Base-by-base conservation (phyloP, 2,888 invertebrate genomes). In the Agrochola circellaris region DNA sequence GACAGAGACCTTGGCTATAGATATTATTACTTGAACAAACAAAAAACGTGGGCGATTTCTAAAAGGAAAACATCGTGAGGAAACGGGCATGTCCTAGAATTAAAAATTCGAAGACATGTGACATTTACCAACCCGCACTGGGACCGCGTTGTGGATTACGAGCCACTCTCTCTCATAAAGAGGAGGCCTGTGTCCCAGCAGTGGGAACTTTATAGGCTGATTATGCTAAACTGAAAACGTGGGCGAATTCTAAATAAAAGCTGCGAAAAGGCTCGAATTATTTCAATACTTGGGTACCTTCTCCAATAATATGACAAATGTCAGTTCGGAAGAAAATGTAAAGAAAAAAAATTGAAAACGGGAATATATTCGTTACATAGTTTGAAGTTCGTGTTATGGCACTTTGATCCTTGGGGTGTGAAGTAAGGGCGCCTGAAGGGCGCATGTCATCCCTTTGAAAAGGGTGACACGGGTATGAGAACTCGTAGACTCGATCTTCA, bases 401-500 rank as follows among this genome's bases (percentile, higher is more conserved):
- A 75, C 67, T 84, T 79, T 84, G 75, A 78, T 86, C 73, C 64
- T 38, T 79, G 34, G 64, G 60, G 78, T 73, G 73, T 62, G 79
- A 65, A 75, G 45, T 75, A 70, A 67, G 67, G 38, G 73, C 20
- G 45, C 61, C 70, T 78, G 34, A 75, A 84, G 82, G 79, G 73
- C 60, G 65, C 66, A 80, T 75, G 84, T 80, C 86, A 77, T 81
- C 75, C 54, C 73, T 83, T 79, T 81, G 86, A 81, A 75, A 79
- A 79, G 78, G 86, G 75, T 77, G 79, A 86, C 77, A 66, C 56
- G 83, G 78, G 78, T 83, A 75, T 81, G 77, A 67, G 71, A 83
- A 79, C 86, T 86, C 67, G 69, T 86, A 75, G 77, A 74, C 83
- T 86, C 83, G 65, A 68, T 78, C 75, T 84, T 86, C 83, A 79